Base-by-base conservation (phyloP, 2,888 invertebrate genomes). In the Pachydiplax longipennis region DNA sequence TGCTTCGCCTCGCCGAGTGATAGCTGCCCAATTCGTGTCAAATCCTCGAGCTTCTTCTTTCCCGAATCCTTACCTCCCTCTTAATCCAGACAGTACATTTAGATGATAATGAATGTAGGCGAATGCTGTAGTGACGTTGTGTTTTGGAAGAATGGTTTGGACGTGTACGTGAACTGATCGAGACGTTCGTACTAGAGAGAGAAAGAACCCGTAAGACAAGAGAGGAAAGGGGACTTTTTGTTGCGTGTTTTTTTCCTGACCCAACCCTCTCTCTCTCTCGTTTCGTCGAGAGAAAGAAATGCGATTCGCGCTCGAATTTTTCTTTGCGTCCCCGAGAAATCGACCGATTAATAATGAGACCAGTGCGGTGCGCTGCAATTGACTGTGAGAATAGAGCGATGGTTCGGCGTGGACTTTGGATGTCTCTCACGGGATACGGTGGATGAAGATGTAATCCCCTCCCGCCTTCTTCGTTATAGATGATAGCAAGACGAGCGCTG, bases 141-240 rank as follows among this genome's bases (percentile, higher is more conserved):
- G 61, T n/a, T 61, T 37, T 87, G 61, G 87, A 87, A 87, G 87
- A 35, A 87, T 87, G 87, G 65, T 87, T 87, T 87, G 87, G 87
- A 87, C 87, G 87, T 87, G 65, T 65, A 35, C 87, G 87, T 87
- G 87, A 87, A 87, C 87, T 87, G 65, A 87, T 83, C 58, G 31
- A 83, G 83, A 81, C 81, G 44, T 44, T 65, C n/a, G 44, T 18
- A 35, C 22, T 25, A 58, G 35, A 8, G 5, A 8, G 5, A 12
- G 35, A 58, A 58, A 65, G 22, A 65, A n/a, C 22, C 25, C 31
- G 73, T 10, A 73, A 0, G 13, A 73, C 10, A 73, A 31, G 31
- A 73, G 31, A 73, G 25, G 73, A 73, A 25, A 73, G 37, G 37
- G 61, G 37, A 37, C 87, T 35, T 61, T 61, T 87, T 81, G 40